A percentile compares a stretch with the other conserved stretches of the same genome.
Evolutionary conservation across 2,888 invertebrate genomes (phyloP).

Genomic region (Tryphoninae sp.): DNA sequence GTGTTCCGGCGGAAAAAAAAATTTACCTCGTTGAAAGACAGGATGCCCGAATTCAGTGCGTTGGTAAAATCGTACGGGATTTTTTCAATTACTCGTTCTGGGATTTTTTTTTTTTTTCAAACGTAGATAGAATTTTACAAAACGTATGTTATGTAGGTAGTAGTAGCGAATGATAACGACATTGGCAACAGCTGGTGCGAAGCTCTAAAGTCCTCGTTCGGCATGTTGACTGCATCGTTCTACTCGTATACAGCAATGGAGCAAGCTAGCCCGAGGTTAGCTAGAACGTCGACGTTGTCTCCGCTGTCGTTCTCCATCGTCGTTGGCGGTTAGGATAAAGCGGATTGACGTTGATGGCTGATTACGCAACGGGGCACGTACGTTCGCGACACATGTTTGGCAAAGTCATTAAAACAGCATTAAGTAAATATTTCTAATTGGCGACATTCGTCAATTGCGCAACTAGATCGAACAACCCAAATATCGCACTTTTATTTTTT

Average conservation of each 20-base stretch:
- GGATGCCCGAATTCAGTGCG: neutral
- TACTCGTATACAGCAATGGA: neutral
- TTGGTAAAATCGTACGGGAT: no score
- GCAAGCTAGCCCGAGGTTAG: slow-evolving; percentile 29
- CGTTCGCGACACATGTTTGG: slow-evolving; percentile 23
- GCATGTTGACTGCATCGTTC: slow-evolving; percentile 18
- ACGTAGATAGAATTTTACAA: no score
- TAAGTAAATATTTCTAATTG: slow-evolving; percentile 37
- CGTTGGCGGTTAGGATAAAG: slow-evolving; percentile 53
- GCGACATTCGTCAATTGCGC: neutral
- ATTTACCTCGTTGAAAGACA: neutral
- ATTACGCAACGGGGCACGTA: slow-evolving; percentile 43
- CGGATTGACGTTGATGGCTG: slow-evolving; percentile 60
- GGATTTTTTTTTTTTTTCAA: neutral
- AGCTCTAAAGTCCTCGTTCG: slow-evolving; percentile 54
- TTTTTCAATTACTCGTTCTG: neutral
- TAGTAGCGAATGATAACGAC: slow-evolving; percentile 72
- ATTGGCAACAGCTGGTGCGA: slow-evolving; percentile 69
- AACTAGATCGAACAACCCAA: neutral
- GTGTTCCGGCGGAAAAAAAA: neutral
- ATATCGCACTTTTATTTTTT: neutral
- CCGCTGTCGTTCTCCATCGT: slow-evolving; percentile 43
- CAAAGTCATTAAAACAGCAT: slow-evolving; percentile 13
- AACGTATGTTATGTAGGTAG: neutral
- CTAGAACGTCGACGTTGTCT: slow-evolving; percentile 36